These are phyloP conservation scores for Neodon shergylaensis DNA, from an alignment of 2,113 vertebrate species.

Conservation along the genomic window DNA sequence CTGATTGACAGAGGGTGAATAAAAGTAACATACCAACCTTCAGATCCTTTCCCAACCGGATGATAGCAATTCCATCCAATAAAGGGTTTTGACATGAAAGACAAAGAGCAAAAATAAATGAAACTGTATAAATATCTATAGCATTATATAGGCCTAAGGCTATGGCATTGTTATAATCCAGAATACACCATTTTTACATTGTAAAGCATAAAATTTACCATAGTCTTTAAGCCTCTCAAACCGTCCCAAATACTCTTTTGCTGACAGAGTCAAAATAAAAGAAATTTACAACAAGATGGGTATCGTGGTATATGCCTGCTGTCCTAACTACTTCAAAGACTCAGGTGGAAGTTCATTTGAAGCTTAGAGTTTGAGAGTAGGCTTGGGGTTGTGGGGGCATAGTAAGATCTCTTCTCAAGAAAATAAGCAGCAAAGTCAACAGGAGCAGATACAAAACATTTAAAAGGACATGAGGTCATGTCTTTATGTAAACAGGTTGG, in stretches of 20 bases:
- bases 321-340: not conserved
- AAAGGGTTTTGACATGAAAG: not conserved
- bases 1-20: not conserved
- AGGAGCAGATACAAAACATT: not conserved
- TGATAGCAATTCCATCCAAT: not conserved
- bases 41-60: not conserved
- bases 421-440: not conserved
- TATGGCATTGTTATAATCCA: not conserved
- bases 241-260: not conserved
- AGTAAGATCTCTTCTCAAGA: not conserved
- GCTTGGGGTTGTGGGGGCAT: not conserved
- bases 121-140: not conserved
- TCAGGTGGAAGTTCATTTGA: not conserved
- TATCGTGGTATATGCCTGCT: not conserved
- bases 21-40: not conserved
- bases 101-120: not conserved
- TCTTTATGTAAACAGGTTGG: not conserved
- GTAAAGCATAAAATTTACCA: not conserved
- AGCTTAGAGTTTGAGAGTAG: not conserved
- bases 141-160: not conserved
- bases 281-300: not conserved
- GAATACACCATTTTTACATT: not conserved
- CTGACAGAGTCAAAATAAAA: not conserved
- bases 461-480: not conserved
- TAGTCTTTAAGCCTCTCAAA: not conserved